Evolutionary conservation across 2,797 vertebrate genomes (phyloP).

Genomic region (Hyperoplus immaculatus): DNA sequence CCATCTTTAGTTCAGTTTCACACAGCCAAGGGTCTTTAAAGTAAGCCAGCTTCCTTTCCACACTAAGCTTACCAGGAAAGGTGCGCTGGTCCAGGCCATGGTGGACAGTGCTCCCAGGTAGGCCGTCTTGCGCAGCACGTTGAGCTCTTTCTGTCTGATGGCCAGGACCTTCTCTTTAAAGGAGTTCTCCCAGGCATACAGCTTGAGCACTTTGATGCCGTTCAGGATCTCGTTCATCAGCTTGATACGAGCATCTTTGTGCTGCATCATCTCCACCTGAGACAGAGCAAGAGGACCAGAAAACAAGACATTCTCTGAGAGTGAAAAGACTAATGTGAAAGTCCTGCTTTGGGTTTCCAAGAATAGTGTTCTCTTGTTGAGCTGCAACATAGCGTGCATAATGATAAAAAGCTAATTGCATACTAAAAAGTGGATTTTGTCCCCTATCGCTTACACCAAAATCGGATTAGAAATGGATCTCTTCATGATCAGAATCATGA

Average conservation of each 20-base stretch:
- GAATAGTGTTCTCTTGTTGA: neutral
- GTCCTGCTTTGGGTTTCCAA: neutral
- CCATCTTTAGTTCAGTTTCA: neutral
- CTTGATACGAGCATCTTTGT: slow-evolving; percentile 94
- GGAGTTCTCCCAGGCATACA: slow-evolving; percentile 96
- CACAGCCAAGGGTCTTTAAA: neutral
- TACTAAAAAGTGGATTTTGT: neutral
- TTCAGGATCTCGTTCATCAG: slow-evolving; percentile 96
- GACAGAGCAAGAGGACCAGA: neutral
- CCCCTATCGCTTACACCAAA: neutral
- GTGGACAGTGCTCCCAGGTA: slow-evolving; percentile 91
- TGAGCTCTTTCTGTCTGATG: slow-evolving; percentile 91
- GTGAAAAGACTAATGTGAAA: neutral
- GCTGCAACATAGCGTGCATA: neutral
- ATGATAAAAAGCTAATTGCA: neutral
- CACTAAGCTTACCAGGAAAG: slow-evolving; percentile 89
- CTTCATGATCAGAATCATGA: neutral
- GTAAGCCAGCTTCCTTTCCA: neutral
- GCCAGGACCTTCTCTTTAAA: slow-evolving; percentile 91
- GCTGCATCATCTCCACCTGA: slow-evolving; percentile 94
- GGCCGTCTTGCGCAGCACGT: slow-evolving; percentile 87
- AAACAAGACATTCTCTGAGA: neutral
- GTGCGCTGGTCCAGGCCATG: slow-evolving; percentile 93
- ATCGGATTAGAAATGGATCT: neutral
- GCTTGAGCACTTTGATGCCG: slow-evolving; percentile 97